Conservation (phyloP, 2,888 invertebrate species). For the Apocheima hispidaria region DNA sequence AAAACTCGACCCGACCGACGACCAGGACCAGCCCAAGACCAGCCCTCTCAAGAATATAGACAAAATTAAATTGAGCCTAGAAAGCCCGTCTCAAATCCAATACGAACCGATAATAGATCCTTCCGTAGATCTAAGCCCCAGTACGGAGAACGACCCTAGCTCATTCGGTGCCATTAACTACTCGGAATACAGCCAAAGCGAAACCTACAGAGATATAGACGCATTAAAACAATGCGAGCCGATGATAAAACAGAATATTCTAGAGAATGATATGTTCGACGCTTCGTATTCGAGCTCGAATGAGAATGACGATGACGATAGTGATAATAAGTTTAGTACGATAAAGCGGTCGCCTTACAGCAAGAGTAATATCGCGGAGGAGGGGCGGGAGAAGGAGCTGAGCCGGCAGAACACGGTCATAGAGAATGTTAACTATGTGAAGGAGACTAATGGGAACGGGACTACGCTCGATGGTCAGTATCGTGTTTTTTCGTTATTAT, state of each 20-base stretch:
- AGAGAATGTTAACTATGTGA: slow-evolving; percentile 80
- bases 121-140: slow-evolving; percentile 72
- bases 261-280: slow-evolving; percentile 83
- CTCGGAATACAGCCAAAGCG: slow-evolving; percentile 57
- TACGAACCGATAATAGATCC: slow-evolving; percentile 82
- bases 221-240: slow-evolving; percentile 75
- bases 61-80: slow-evolving; percentile 80
- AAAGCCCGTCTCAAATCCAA: slow-evolving; percentile 82
- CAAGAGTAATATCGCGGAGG: slow-evolving; percentile 74
- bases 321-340: slow-evolving; percentile 90
- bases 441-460: slow-evolving; percentile 80
- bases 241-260: slow-evolving; percentile 83
- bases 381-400: slow-evolving; percentile 63
- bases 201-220: slow-evolving; percentile 65
- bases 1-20: slow-evolving; percentile 53
- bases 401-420: slow-evolving; percentile 82
- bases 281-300: slow-evolving; percentile 81
- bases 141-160: slow-evolving; percentile 69
- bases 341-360: slow-evolving; percentile 90
- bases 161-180: slow-evolving; percentile 76
- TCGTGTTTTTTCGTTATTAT: neutral
- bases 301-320: slow-evolving; percentile 87
- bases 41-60: slow-evolving; percentile 81
- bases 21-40: slow-evolving; percentile 63
- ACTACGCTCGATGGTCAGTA: slow-evolving; percentile 72